These are phyloP conservation scores for Ariolimax columbianus DNA, from an alignment of 2,888 invertebrate species.

Conservation along the genomic window DNA sequence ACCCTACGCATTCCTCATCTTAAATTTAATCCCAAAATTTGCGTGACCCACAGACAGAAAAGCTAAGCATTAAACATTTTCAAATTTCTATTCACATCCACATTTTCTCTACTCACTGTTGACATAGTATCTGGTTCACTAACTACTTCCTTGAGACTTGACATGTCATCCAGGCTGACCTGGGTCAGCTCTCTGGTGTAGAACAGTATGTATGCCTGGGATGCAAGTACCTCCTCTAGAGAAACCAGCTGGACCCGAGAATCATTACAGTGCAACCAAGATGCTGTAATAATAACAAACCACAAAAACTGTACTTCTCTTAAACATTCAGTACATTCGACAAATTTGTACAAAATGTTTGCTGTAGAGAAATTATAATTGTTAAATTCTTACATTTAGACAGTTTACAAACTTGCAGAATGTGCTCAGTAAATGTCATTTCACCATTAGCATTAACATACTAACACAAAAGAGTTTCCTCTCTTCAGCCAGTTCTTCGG, in stretches of 20 bases:
- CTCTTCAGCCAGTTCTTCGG: too few relatives aligned
- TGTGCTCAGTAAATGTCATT: too few relatives aligned
- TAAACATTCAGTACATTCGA: too few relatives aligned
- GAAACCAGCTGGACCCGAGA: slow-evolving; percentile 70
- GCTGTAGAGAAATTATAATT: too few relatives aligned
- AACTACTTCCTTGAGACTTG: neutral
- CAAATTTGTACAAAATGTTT: too few relatives aligned
- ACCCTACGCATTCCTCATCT: too few relatives aligned
- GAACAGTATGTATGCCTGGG: slow-evolving; percentile 78
- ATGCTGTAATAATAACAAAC: slow-evolving; percentile 62
- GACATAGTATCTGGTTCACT: slow-evolving; percentile 25
- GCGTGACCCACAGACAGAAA: too few relatives aligned
- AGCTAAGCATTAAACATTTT: neutral
- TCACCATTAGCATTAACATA: too few relatives aligned
- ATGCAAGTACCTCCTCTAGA: slow-evolving; percentile 71
- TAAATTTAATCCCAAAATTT: too few relatives aligned
- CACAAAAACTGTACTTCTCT: neutral
- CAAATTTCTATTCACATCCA: neutral
- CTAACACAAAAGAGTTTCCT: too few relatives aligned
- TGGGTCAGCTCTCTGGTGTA: slow-evolving; percentile 64
- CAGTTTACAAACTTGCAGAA: too few relatives aligned
- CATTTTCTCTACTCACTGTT: slow-evolving; percentile 36
- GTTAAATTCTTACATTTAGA: too few relatives aligned
- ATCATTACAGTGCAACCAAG: slow-evolving; percentile 79
- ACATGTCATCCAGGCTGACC: slow-evolving; percentile 39